Conservation (phyloP, 2,113 vertebrate genomes). For the Erythrolamprus reginae region DNA sequence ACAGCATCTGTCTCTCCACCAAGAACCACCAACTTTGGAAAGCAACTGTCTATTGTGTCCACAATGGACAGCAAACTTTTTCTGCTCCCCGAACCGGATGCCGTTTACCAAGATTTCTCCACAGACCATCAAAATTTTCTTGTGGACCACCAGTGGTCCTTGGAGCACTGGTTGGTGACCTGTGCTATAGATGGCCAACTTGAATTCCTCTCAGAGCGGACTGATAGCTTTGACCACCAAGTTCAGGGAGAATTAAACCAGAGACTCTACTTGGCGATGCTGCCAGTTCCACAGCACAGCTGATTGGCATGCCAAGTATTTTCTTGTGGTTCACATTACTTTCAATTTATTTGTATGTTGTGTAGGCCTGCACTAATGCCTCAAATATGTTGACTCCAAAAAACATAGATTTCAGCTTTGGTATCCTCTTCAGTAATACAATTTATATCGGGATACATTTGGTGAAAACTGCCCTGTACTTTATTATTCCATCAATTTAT, state of each 20-base stretch:
- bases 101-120: neutral
- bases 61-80: too few species aligned
- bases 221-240: neutral
- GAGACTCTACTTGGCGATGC: neutral
- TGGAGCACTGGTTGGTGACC: neutral
- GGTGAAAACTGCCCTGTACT: neutral
- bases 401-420: neutral
- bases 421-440: neutral
- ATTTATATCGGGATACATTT: neutral
- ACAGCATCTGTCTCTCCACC: too few species aligned
- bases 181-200: neutral
- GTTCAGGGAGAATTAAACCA: neutral
- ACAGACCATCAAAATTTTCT: too few species aligned
- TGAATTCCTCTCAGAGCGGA: neutral
- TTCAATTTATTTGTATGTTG: neutral
- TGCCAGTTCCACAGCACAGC: neutral
- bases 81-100: too few species aligned
- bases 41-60: too few species aligned
- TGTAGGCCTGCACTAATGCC: neutral
- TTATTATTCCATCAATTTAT: neutral
- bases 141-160: neutral
- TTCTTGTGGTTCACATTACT: neutral
- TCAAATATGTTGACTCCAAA: neutral
- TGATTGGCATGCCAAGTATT: neutral
- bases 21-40: too few species aligned